These are phyloP conservation scores for Camponotus floridanus DNA, from an alignment of 1,140 invertebrate genomes.

Conservation along the genomic window DNA sequence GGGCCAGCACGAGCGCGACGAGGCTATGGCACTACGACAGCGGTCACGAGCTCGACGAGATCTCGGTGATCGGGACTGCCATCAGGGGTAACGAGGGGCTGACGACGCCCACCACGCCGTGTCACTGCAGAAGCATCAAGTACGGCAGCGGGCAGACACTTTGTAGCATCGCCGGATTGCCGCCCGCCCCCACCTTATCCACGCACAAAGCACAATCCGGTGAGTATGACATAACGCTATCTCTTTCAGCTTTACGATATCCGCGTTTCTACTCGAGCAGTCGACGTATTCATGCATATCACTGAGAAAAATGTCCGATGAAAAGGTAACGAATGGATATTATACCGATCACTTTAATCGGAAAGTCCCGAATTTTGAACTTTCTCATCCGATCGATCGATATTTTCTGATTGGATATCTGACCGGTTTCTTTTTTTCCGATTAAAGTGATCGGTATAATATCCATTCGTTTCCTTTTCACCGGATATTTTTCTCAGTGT, in stretches of 20 bases:
- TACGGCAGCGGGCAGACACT: conserved; percentile 84
- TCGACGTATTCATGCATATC: not conserved
- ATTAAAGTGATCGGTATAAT: no score
- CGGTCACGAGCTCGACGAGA: conserved; percentile 92
- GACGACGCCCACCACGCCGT: conserved; percentile 88
- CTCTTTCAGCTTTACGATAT: not conserved
- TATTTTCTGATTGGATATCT: no score
- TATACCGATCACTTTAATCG: no score
- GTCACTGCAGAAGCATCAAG: conserved; percentile 86
- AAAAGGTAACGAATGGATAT: no score
- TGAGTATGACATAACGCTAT: conserved; percentile 70
- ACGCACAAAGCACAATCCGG: conserved; percentile 77
- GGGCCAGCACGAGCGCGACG: conserved; percentile 85
- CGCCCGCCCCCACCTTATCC: conserved; percentile 79
- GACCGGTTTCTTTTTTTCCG: no score
- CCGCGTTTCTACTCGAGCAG: not conserved
- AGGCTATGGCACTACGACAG: conserved; percentile 86
- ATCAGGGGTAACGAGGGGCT: conserved; percentile 87
- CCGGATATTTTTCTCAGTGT: no score
- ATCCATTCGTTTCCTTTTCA: no score
- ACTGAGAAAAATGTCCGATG: no score
- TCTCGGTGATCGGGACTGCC: conserved; percentile 90
- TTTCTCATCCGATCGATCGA: no score
- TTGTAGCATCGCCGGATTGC: conserved; percentile 83
- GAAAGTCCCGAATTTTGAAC: no score